Percentiles rank a stretch among this genome's conserved stretches.
phyloP scores from a whole-genome alignment of 2,888 invertebrate genomes.

The Campoplex nolae region DNA sequence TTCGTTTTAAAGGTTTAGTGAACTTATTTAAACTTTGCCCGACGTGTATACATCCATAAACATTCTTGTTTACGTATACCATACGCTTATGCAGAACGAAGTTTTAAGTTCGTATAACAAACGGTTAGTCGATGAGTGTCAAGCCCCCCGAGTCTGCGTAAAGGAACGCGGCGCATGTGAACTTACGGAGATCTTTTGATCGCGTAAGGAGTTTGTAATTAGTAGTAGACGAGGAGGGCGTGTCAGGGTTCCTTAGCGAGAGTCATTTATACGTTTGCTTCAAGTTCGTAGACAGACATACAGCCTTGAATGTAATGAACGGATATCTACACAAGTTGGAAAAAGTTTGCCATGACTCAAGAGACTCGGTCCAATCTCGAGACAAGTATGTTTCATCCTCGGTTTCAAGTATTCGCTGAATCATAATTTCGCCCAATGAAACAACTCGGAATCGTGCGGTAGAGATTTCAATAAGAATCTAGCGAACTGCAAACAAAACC shows the following conservation, averaged over 20 bases:
- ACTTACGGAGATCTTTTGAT: conserved; percentile 42
- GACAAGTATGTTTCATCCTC: no score
- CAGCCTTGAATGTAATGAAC: not conserved
- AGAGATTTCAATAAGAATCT: no score
- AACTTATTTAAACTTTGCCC: no score
- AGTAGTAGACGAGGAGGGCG: conserved; percentile 50
- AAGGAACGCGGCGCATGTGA: conserved; percentile 4
- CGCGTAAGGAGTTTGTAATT: conserved; percentile 47
- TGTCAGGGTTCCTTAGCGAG: conserved; percentile 10
- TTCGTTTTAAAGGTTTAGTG: no score
- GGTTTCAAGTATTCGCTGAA: no score
- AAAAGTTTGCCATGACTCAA: no score
- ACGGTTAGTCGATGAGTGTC: not conserved
- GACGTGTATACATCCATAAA: not conserved
- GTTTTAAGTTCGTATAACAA: not conserved
- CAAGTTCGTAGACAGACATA: conserved; percentile 11
- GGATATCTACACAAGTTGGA: no score
- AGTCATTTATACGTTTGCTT: conserved; percentile 30
- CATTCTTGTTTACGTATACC: not conserved
- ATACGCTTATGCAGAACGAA: not conserved
- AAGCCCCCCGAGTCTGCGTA: conserved; percentile 27
- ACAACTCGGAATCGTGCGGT: no score
- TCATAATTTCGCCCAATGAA: no score
- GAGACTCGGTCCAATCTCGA: no score
- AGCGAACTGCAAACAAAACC: no score